phyloP scores from a whole-genome alignment of 2,797 vertebrate species.

The Anguilla anguilla region DNA sequence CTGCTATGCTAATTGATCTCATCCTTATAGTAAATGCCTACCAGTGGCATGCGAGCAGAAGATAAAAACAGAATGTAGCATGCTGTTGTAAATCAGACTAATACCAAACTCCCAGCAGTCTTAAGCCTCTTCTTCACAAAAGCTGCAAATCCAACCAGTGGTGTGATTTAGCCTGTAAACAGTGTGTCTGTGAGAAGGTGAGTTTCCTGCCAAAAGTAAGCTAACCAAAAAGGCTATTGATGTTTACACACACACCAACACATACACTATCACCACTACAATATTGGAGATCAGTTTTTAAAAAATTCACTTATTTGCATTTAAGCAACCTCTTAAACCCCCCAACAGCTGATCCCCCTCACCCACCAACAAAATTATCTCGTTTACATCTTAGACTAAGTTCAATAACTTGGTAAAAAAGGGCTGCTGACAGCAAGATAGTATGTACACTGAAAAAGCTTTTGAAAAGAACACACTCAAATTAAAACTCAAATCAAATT shows the following conservation, averaged over 20 bases:
- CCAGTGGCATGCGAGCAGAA: not conserved
- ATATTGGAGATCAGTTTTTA: too few species aligned
- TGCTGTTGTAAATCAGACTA: not conserved
- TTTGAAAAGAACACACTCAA: not conserved
- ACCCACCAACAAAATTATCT: too few species aligned
- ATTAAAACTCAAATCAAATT: not conserved
- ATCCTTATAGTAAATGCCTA: not conserved
- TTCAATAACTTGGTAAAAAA: not conserved
- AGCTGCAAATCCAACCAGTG: not conserved
- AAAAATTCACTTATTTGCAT: not conserved
- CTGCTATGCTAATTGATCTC: not conserved
- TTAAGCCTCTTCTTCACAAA: not conserved
- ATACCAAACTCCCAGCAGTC: not conserved
- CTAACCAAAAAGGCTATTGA: not conserved
- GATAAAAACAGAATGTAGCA: not conserved
- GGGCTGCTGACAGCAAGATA: not conserved
- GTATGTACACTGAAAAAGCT: not conserved
- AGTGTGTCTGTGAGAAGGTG: not conserved
- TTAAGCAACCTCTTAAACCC: not conserved
- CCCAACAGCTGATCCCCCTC: not conserved
- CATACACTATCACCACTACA: too few species aligned
- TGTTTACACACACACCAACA: not conserved
- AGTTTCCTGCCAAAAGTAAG: not conserved
- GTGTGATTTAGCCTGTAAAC: not conserved
- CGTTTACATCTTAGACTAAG: too few species aligned